Evolutionary conservation across 2,888 invertebrate species (phyloP), one percentile per base, ranked within the genome.

Genomic region (Marronus borbonicus): DNA sequence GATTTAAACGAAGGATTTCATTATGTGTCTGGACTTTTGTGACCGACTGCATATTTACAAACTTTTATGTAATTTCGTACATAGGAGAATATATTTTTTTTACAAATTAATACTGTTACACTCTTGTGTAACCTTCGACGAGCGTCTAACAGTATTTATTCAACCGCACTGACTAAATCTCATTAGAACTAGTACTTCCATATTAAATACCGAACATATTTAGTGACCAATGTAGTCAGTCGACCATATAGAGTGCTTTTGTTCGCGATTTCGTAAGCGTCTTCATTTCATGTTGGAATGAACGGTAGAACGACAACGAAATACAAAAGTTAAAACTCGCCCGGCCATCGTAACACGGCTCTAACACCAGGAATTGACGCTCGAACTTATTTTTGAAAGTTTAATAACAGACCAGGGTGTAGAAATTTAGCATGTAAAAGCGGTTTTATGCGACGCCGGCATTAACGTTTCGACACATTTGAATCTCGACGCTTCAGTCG

Each of bases 401-500:
- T 74, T 60, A 74, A 74, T 62, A 74, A 74, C 72, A 60, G 24
- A 20, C 72, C 20, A 50, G 44, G 44, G 44, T 50, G 50, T 31
- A 14, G 72, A 60, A 74, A 74, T 74, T 74, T 74, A 39, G 44
- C 49, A 74, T 74, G 72, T 58, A 74, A 74, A 74, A 62, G 72
- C 72, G 72, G 72, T 74, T 74, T 74, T 49, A 24, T n/a, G 72
- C 72, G 60, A 44, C 20, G 44, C 44, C 1, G 44, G 72, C 60
- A 62, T 74, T 74, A 74, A 74, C 72, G 31, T 74, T 74, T 74
- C 72, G 60, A 74, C 60, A 74, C 72, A 62, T 68, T 50, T 68
- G 68, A 72, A 74, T 74, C 60, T 2, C 72, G 60, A 60, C 36
- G 72, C 28, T 62, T 10, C 1, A 10, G 60, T 24, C 20, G 60